Conservation (phyloP, 2,888 invertebrate species). For the Drosophila recens region DNA sequence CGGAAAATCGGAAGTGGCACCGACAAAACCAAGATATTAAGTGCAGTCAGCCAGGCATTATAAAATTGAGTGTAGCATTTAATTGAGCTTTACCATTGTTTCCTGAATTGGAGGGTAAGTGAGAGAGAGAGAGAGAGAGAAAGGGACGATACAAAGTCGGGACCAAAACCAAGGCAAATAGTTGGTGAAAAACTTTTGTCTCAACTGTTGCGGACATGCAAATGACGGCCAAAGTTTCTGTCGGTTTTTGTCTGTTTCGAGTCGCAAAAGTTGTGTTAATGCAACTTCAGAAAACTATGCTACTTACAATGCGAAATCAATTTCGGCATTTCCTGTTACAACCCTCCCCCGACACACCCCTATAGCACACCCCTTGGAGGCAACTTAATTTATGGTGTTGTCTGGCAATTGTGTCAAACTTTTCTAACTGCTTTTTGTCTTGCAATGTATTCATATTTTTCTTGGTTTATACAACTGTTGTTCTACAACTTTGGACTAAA, state of each 20-base stretch:
- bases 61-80: slow-evolving; percentile 67
- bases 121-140: neutral
- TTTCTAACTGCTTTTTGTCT: slow-evolving; percentile 48
- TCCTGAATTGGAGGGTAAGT: neutral
- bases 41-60: slow-evolving; percentile 37
- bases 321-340: slow-evolving; percentile 64
- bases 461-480: neutral
- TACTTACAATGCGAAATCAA: slow-evolving; percentile 73
- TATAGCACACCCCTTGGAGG: slow-evolving; percentile 12
- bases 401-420: slow-evolving; percentile 65
- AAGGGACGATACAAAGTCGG: neutral
- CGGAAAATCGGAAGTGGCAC: slow-evolving; percentile 63
- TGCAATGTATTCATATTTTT: slow-evolving; percentile 28
- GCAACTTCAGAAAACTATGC: slow-evolving; percentile 67
- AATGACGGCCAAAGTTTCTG: slow-evolving; percentile 59
- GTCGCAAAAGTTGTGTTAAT: slow-evolving; percentile 62
- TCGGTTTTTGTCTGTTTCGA: slow-evolving; percentile 30
- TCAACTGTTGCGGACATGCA: slow-evolving; percentile 77
- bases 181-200: slow-evolving; percentile 58
- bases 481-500: too few relatives aligned
- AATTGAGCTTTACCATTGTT: slow-evolving; percentile 59
- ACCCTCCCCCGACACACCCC: slow-evolving; percentile 24
- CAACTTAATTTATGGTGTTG: slow-evolving; percentile 46
- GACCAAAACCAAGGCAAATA: slow-evolving; percentile 41
- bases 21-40: slow-evolving; percentile 36